phyloP scores from a whole-genome alignment of 2,113 vertebrate species.

The Podarcis raffonei region DNA sequence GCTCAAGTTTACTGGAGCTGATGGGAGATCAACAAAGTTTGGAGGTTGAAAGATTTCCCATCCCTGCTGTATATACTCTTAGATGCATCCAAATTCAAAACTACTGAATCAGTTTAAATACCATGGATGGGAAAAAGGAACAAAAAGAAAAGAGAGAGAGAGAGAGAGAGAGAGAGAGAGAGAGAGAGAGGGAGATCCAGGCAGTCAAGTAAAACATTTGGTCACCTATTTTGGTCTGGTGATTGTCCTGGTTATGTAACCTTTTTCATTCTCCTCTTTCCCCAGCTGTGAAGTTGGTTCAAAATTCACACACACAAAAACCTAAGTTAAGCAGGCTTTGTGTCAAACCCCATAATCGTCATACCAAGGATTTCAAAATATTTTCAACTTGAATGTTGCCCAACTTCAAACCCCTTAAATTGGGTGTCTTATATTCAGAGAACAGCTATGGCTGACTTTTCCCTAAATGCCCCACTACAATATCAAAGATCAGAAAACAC shows the following conservation, averaged over 20 bases:
- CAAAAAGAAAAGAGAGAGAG: no score
- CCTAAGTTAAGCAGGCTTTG: constrained; percentile 1
- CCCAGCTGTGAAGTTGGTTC: background rate
- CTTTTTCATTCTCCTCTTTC: background rate
- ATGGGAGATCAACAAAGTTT: no score
- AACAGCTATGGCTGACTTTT: background rate
- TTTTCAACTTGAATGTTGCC: background rate
- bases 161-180: no score
- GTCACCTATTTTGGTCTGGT: background rate
- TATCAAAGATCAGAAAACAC: background rate
- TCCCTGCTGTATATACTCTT: background rate
- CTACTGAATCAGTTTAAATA: background rate
- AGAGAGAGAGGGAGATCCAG: background rate
- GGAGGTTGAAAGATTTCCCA: no score
- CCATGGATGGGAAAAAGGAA: background rate
- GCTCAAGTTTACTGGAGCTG: no score
- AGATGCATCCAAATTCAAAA: background rate
- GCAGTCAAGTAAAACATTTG: background rate
- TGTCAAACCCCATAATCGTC: background rate
- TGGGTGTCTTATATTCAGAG: background rate
- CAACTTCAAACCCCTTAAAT: background rate
- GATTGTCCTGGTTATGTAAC: background rate
- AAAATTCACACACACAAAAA: background rate
- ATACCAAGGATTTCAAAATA: background rate
- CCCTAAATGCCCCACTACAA: background rate